Evolutionary conservation across 2,113 vertebrate genomes (phyloP), one percentile per base, ranked within the genome.

Genomic region (Pelodiscus sinensis): DNA sequence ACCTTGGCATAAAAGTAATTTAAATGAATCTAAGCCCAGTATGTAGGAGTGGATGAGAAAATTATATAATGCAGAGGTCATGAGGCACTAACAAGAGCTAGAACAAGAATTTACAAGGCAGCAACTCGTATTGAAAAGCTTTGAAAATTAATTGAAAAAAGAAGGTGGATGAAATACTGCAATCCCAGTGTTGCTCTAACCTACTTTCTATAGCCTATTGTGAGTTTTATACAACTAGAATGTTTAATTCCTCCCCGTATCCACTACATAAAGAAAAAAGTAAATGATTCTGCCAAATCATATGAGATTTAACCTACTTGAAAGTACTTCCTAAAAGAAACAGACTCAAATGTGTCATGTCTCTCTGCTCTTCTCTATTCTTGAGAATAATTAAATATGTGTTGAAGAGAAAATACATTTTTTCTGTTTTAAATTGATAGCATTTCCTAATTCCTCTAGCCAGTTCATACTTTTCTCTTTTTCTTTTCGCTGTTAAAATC

Each of bases 81-180:
- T 60, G 27, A 85, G 73, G 78, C 93, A 95, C 78, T 84, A 95
- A 83, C 29, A 44, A 92, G 57, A 79, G 35, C 79, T 38, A 86
- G 86, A 75, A 83, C 29, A 90, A 95, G 44, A 93, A 95, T 54
- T 92, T 93, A 96, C 89, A 92, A 79, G 78, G 58, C n/a, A 90
- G 81, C 38, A 94, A 50, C 0, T 0, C 24, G 19, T 75, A 87
- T 25, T 81, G 81, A 54, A 94, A 83, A 95, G 44, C 82, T 94
- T 94, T 94, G 88, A 94, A 96, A 97, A 96, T 90, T 89, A 97
- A 96, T 83, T 95, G 82, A 56, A 81, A 95, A 94, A 90, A 78
- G 86, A 24, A 16, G 14, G 3, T 92, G 54, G 55, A 78, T 93
- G 51, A 79, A 85, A 60, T 87, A 88, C 82, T 92, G 54, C 84